phyloP scores from a whole-genome alignment of 2,888 invertebrate species.

The Cephus nigrinus region DNA sequence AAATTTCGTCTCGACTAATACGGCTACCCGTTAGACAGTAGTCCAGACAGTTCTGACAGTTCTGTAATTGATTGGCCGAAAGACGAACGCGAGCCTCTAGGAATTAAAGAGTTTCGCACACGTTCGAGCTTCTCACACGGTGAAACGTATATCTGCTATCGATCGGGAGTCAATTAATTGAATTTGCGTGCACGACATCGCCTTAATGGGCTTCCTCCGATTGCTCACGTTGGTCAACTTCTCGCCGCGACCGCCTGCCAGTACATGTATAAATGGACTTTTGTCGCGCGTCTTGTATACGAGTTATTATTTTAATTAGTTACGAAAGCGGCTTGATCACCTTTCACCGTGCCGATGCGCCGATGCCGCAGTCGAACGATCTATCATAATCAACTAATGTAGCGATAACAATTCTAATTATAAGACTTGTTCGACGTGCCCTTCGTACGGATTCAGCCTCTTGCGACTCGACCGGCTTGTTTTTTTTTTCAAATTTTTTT shows the following conservation, averaged over 20 bases:
- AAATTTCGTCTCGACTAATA: constrained; percentile 5
- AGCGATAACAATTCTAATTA: constrained; percentile 50
- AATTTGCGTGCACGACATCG: constrained; percentile 34
- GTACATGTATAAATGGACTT: not conserved
- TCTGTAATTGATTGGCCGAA: constrained; percentile 39
- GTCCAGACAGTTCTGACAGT: constrained; percentile 41
- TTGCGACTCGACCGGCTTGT: constrained; percentile 5
- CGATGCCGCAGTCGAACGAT: constrained; percentile 23
- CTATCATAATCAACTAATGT: constrained; percentile 45
- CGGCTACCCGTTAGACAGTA: constrained; percentile 23
- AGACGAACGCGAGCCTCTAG: constrained; percentile 26
- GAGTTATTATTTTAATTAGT: constrained; percentile 18
- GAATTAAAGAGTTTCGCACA: not conserved
- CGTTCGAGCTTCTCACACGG: not conserved
- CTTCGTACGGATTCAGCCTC: constrained; percentile 7
- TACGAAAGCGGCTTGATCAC: constrained; percentile 16
- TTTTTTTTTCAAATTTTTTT: no score
- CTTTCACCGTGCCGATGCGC: constrained; percentile 8
- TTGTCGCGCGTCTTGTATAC: constrained; percentile 1
- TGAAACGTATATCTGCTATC: constrained; percentile 20
- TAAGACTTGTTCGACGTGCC: constrained; percentile 14
- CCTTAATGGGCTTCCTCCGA: constrained; percentile 27
- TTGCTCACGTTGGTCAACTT: not conserved
- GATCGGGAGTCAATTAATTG: constrained; percentile 36
- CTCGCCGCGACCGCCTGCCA: not conserved